Evolutionary conservation across 1,140 invertebrate species (phyloP), one percentile per base, ranked within the genome.

Genomic region (Cydia splendana): DNA sequence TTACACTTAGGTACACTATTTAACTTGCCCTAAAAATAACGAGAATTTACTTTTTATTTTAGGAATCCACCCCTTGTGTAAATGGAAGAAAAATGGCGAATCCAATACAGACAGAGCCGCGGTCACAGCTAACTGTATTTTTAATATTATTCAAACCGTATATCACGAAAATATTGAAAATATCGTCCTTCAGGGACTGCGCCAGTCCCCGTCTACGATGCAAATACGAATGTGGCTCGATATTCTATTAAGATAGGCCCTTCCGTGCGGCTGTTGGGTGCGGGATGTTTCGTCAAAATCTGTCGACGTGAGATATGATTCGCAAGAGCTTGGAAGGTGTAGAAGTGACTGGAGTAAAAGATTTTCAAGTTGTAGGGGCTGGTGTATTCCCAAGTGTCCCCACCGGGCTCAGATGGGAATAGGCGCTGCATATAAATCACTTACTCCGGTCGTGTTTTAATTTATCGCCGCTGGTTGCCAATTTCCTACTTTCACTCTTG

Each of bases 161-260:
- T 53, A 12, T 53, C 15, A 53, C 13, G 4, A 18, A 53, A 53
- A 53, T 53, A 53, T 53, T n/a, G 15, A 53, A 53, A n/a, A 53
- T 53, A 53, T 53, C 51, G 51, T 62, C 20, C 57, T 62, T 5
- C 57, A 62, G 57, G 57, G 57, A 24, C 53, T 57, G n/a, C n/a
- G n/a, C 51, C 51, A 53, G 4, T 28, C 62, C 15, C 28, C 10
- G 28, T 7, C 12, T 24, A n/a, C 15, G 15, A 30, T 38, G 65
- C 28, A 67, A 67, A 69, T 69, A 38, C 67, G 34, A 30, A 34
- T 7, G 28, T 34, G 7, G 65, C 24, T 69, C 80, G 89, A 91
- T 91, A 87, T 91, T 88, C 89, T 90, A 91, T 91, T 91, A 90
- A 91, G 89, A 91, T 91, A 91, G 84, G 81, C 76, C 18, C 48